Base-by-base conservation (phyloP, 30 jellyfish, hydroid and myxozoan species). In the Pelagia noctiluca region DNA sequence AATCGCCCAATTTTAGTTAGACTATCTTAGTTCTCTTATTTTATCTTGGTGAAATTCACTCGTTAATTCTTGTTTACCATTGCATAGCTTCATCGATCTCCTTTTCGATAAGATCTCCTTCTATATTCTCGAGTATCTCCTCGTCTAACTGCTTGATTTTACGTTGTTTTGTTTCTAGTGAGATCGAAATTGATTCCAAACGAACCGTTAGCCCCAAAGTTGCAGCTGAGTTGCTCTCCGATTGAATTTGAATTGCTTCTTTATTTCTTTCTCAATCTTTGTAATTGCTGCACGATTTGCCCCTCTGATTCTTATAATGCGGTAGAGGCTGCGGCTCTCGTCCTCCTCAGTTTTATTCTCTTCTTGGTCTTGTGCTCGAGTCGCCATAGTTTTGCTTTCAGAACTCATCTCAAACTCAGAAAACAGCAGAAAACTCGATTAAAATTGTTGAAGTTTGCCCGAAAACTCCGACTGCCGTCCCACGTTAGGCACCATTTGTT, bases 21-120 rank as follows among this genome's bases (percentile, higher is more conserved):
- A n/a, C n/a, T n/a, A n/a, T n/a, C n/a, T n/a, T n/a, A n/a, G n/a
- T n/a, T n/a, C n/a, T n/a, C n/a, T n/a, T n/a, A n/a, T n/a, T n/a
- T n/a, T n/a, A n/a, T n/a, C n/a, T n/a, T n/a, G n/a, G n/a, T n/a
- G n/a, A n/a, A n/a, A n/a, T n/a, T n/a, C n/a, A n/a, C n/a, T 37
- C 30, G 35, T 19, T 29, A 33, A 73, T 73, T 32, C 64, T 73
- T 50, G 48, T 42, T 5, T 73, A 71, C 85, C 73, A 42, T 5
- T 32, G 72, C 64, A 48, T 32, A 16, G 85, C 47, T 10, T 73
- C 85, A 33, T 73, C 85, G 11, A 73, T 47, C 26, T 73, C 85
- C 49, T 73, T 73, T 2, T 28, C 67, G 32, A 73, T 47, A 21
- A 42, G 67, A 52, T 46, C 57, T 29, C 47, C 19, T 2, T 32